Evolutionary conservation across 1,140 invertebrate species (phyloP), one percentile per base, ranked within the genome.

Genomic region (Alviniconcha marisindica): DNA sequence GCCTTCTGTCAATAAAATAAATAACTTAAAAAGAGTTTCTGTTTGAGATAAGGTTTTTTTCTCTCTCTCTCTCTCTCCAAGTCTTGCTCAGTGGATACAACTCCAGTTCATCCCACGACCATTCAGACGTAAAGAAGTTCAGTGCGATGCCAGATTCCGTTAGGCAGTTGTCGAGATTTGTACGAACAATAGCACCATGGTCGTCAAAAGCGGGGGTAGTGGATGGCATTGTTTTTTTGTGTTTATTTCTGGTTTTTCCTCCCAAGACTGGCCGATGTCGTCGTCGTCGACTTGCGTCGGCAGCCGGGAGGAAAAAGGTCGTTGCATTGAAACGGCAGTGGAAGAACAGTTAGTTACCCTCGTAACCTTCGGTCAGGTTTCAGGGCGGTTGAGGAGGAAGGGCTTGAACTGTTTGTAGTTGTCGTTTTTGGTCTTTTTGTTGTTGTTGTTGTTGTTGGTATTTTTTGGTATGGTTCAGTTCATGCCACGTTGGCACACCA

Each of bases 261-360:
- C n/a, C 31, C 40, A 33, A 24, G 15, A 7, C 10, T n/a, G 15
- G 31, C 69, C 36, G 15, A 21, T 42, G 33, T 40, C 31, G 4
- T 73, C 3, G 18, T 31, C 38, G 40, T 51, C 56, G 69, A 40
- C 51, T 63, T 69, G 71, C 60, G 42, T 40, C 60, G 73, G 56
- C 79, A 60, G 81, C 42, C 7, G 48, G 18, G 36, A 33, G 40
- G 56, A 40, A 71, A 69, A 33, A 69, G 28, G 79, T 83, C 77
- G 78, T 80, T 80, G 78, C 78, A 80, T 80, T 89, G 88, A 88
- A 88, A 86, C 85, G 87, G 88, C 88, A 87, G 85, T 88, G 81
- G 82, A 69, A 77, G 48, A 78, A 56, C 79, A 71, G 77, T 78
- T 51, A 71, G 28, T 44, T 36, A 24, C 74, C 77, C 54, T 56